phyloP scores from a whole-genome alignment of 2,888 invertebrate species.

The Desoria tigrina region DNA sequence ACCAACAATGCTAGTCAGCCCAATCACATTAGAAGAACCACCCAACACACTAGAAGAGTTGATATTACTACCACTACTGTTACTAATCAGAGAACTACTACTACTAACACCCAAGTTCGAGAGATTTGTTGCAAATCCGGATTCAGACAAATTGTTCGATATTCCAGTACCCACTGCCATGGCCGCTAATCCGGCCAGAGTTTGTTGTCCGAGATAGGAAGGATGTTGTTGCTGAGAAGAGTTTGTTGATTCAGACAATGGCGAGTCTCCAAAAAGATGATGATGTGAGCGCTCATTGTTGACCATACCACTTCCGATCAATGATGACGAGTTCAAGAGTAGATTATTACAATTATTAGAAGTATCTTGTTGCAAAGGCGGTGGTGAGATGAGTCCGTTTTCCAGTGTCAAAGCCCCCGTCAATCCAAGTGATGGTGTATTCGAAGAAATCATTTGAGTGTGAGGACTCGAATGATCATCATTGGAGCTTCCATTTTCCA shows the following conservation, averaged over 20 bases:
- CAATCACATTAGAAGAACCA: conserved; percentile 48
- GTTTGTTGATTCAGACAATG: conserved; percentile 27
- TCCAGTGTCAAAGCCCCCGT: conserved; percentile 27
- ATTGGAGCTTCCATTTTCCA: conserved; percentile 36
- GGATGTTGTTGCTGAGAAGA: conserved; percentile 40
- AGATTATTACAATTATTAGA: conserved; percentile 24
- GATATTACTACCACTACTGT: conserved; percentile 44
- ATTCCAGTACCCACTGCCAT: conserved; percentile 39
- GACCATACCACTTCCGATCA: conserved; percentile 35
- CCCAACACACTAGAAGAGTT: conserved; percentile 47
- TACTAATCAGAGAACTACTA: conserved; percentile 45
- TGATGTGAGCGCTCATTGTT: conserved; percentile 40
- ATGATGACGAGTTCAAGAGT: conserved; percentile 10
- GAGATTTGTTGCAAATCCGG: conserved; percentile 41
- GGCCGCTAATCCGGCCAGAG: conserved; percentile 37
- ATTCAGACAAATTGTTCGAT: conserved; percentile 46
- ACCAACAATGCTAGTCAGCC: conserved; percentile 42
- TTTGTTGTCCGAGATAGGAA: conserved; percentile 39
- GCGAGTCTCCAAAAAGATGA: conserved; percentile 41
- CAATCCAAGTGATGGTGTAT: conserved; percentile 19
- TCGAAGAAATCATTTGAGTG: conserved; percentile 33
- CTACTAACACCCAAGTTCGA: conserved; percentile 40
- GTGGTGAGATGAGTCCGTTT: conserved; percentile 45
- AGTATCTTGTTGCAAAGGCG: conserved; percentile 32
- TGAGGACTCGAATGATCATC: conserved; percentile 42